Evolutionary conservation across 2,797 vertebrate species (phyloP), one percentile per base, ranked within the genome.

Genomic region (Tragelaphus oryx): DNA sequence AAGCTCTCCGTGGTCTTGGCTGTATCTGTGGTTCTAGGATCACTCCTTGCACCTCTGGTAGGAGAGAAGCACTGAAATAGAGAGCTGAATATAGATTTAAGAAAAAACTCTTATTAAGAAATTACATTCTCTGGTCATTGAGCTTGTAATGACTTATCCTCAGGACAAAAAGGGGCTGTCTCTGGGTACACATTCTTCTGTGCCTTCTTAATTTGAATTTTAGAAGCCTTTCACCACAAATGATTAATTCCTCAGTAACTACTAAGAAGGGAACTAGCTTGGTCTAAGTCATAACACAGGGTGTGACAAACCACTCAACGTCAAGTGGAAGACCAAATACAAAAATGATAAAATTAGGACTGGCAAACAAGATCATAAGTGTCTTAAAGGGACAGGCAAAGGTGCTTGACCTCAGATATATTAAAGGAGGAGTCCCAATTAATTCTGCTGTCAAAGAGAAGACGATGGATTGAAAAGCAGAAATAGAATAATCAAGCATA

Each of bases 41-140:
- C 96, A 97, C 88, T 97, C 97, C 97, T 98, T 96, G 97, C 97
- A 97, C 97, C 97, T 97, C 97, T 97, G 96, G 97, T 96, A 97
- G 97, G 97, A 97, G 97, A 97, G 97, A 98, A 98, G 97, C 97
- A 97, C 97, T 98, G 97, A 96, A 98, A 98, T 97, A 98, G 97
- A 97, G 97, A 98, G 97, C 97, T 98, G 97, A 97, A 98, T 98
- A 98, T 97, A 97, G 97, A 96, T 98, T 97, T 97, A 97, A 97
- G 96, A 97, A 96, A 97, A 97, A 98, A 97, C 84, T 98, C 97
- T 98, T 96, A 98, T 96, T 97, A 98, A 97, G 95, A 97, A 97
- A 97, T 97, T 94, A 97, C 97, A 98, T 94, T 97, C 94, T 98
- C 95, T 95, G 91, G 85, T 98, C 97, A 98, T 97, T 96, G 97